Percentiles rank a stretch among this genome's conserved stretches.
These are phyloP conservation scores for Mareca strepera DNA, from an alignment of 2,797 vertebrate species.

Conservation along the genomic window DNA sequence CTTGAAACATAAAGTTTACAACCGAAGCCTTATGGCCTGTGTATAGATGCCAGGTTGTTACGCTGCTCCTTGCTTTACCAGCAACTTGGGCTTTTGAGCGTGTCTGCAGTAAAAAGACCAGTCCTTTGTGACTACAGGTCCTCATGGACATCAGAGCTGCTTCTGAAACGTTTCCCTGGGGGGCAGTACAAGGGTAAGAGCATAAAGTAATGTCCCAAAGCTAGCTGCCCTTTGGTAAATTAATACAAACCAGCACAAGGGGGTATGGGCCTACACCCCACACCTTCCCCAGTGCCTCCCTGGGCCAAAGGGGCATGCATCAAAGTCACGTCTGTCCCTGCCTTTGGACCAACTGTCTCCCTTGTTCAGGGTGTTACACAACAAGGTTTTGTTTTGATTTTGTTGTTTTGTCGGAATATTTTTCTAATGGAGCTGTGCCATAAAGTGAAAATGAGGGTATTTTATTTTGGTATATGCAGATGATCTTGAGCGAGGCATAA, in stretches of 20 bases:
- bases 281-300: not conserved
- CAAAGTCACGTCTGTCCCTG: accelerated
- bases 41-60: not conserved
- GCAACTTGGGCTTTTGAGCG: not conserved
- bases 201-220: not conserved
- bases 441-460: not conserved
- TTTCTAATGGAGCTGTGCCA: not conserved
- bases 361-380: not conserved
- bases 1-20: not conserved
- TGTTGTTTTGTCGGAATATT: not conserved
- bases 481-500: not conserved
- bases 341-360: not conserved
- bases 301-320: accelerated
- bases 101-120: not conserved
- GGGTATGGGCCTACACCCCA: accelerated
- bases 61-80: not conserved
- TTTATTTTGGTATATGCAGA: not conserved
- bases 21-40: not conserved
- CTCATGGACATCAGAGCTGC: not conserved
- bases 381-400: not conserved
- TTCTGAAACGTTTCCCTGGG: not conserved
- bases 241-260: not conserved
- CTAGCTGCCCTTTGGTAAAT: not conserved
- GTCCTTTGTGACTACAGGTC: not conserved
- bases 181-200: not conserved